phyloP scores from a whole-genome alignment of 2,797 vertebrate species.

The Danio kyathit region DNA sequence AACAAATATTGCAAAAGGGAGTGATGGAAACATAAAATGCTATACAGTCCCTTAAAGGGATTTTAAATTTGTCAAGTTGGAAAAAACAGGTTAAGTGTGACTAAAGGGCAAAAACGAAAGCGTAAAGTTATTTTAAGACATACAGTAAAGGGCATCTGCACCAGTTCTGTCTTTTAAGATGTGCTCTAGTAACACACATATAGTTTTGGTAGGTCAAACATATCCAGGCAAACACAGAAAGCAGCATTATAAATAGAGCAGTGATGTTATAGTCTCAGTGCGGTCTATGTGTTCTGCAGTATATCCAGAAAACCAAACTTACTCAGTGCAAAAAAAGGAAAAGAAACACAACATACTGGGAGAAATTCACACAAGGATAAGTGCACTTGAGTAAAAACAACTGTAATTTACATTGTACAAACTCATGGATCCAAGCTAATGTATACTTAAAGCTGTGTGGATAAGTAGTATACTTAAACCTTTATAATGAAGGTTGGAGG shows the following conservation, averaged over 20 bases:
- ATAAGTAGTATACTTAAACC: too few relatives aligned
- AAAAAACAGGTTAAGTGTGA: not conserved
- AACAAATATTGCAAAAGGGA: not conserved
- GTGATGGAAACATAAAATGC: not conserved
- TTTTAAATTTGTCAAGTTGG: not conserved
- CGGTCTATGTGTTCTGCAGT: not conserved
- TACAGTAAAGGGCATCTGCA: slow-evolving; percentile 1
- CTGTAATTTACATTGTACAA: too few relatives aligned
- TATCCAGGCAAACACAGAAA: slow-evolving; percentile 27
- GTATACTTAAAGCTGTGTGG: too few relatives aligned
- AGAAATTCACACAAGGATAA: too few relatives aligned
- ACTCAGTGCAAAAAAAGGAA: not conserved
- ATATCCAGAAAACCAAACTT: not conserved
- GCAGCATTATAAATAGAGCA: not conserved
- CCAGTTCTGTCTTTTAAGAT: not conserved
- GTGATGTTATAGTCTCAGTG: slow-evolving; percentile 6
- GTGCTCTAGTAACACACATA: slow-evolving; percentile 30
- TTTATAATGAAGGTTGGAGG: too few relatives aligned
- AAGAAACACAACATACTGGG: not conserved
- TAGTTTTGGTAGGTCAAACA: slow-evolving; percentile 20
- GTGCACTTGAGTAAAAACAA: too few relatives aligned
- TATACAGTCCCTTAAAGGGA: not conserved
- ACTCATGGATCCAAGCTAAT: too few relatives aligned
- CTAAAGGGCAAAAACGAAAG: not conserved
- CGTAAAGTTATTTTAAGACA: slow-evolving; percentile 39